Conservation (phyloP, 2,113 vertebrate species). For the Tichodroma muraria region DNA sequence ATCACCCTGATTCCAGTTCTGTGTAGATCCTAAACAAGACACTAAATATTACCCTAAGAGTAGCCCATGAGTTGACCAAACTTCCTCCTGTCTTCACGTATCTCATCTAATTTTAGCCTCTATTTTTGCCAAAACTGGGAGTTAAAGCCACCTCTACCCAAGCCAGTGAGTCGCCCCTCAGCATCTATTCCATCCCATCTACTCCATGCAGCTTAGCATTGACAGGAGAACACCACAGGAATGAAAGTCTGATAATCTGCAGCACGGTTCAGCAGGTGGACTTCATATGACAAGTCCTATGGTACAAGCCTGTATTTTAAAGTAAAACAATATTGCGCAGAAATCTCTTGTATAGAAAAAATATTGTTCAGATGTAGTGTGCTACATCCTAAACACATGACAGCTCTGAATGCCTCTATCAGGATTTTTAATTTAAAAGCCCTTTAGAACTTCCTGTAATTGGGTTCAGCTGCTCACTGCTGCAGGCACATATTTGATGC, state of each 20-base stretch:
- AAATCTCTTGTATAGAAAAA: not conserved
- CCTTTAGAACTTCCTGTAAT: not conserved
- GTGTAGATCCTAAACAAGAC: not conserved
- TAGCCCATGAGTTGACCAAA: not conserved
- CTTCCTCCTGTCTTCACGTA: not conserved
- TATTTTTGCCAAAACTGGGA: not conserved
- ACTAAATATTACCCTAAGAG: not conserved
- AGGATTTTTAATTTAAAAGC: not conserved
- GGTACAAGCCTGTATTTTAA: not conserved
- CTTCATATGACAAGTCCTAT: not conserved
- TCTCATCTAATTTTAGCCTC: not conserved
- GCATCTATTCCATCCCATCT: not conserved
- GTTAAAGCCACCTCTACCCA: not conserved
- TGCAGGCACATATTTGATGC: not conserved
- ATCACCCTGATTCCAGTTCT: not conserved
- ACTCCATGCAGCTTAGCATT: not conserved
- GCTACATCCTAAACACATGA: not conserved
- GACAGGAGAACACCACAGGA: not conserved
- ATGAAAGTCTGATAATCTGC: not conserved
- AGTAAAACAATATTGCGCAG: not conserved
- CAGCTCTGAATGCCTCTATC: not conserved
- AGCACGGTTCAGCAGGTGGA: not conserved
- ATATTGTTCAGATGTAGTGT: not conserved
- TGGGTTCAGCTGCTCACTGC: not conserved
- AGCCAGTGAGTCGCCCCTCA: not conserved